These are phyloP conservation scores for Steatocranus sp. DNA, from an alignment of 2,797 vertebrate species.

Conservation along the genomic window DNA sequence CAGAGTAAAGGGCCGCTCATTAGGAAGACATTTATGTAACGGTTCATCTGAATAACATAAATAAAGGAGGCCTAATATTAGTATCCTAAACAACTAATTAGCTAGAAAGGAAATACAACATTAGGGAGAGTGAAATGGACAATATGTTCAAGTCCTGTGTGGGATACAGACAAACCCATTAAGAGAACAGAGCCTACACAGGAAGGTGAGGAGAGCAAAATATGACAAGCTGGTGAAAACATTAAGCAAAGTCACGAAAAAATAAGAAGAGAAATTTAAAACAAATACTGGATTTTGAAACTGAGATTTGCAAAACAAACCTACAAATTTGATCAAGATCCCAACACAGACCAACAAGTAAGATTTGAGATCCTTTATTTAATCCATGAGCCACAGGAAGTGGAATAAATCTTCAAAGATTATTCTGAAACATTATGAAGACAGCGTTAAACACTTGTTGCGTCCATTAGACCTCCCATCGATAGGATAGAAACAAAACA, in stretches of 20 bases:
- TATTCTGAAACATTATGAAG: neutral
- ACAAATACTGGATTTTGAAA: neutral
- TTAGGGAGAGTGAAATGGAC: neutral
- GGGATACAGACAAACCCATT: neutral
- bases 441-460: neutral
- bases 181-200: neutral
- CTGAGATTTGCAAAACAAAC: neutral
- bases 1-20: neutral
- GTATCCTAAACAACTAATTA: neutral
- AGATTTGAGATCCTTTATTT: neutral
- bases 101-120: neutral
- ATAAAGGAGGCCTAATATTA: neutral
- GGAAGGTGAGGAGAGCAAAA: neutral
- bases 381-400: neutral
- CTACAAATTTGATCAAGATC: neutral
- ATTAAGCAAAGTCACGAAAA: neutral
- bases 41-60: neutral
- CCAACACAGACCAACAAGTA: neutral
- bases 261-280: neutral
- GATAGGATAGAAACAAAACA: neutral
- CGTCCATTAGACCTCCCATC: neutral
- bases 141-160: neutral
- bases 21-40: neutral
- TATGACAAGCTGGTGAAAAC: neutral
- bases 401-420: neutral